Percentiles rank a stretch among this genome's conserved stretches.
phyloP scores from a whole-genome alignment of 2,797 vertebrate genomes.

The Bufotes viridis region DNA sequence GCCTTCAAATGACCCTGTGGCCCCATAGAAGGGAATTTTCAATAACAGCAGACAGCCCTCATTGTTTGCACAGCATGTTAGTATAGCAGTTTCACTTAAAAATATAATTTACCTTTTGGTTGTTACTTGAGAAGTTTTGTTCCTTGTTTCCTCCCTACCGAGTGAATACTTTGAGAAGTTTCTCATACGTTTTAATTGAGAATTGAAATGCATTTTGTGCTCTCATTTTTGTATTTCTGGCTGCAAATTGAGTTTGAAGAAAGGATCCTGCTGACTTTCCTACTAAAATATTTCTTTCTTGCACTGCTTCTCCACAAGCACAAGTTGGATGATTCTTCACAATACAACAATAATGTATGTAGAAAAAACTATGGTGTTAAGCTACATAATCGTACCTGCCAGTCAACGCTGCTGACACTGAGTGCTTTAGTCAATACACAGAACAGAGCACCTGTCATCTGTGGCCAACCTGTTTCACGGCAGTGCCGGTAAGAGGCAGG shows the following conservation, averaged over 20 bases:
- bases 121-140: constrained; percentile 4
- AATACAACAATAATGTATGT: background rate
- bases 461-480: background rate
- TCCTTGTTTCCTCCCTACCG: constrained; percentile 26
- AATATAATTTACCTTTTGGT: background rate
- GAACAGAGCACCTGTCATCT: background rate
- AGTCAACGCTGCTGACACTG: background rate
- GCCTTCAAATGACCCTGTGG: background rate
- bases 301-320: constrained; percentile 1
- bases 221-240: constrained; percentile 17
- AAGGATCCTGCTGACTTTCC: constrained; percentile 26
- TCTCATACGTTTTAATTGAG: constrained; percentile 38
- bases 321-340: background rate
- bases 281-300: constrained; percentile 40
- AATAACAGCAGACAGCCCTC: background rate
- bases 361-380: background rate
- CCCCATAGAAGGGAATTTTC: background rate
- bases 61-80: constrained; percentile 24
- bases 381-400: background rate
- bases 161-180: constrained; percentile 18
- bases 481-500: background rate
- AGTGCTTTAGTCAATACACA: background rate
- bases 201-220: constrained; percentile 22
- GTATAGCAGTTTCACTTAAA: background rate
- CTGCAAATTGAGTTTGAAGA: constrained; percentile 1